These are phyloP conservation scores for Apotomis betuletana DNA, from an alignment of 2,888 invertebrate species.

Conservation along the genomic window DNA sequence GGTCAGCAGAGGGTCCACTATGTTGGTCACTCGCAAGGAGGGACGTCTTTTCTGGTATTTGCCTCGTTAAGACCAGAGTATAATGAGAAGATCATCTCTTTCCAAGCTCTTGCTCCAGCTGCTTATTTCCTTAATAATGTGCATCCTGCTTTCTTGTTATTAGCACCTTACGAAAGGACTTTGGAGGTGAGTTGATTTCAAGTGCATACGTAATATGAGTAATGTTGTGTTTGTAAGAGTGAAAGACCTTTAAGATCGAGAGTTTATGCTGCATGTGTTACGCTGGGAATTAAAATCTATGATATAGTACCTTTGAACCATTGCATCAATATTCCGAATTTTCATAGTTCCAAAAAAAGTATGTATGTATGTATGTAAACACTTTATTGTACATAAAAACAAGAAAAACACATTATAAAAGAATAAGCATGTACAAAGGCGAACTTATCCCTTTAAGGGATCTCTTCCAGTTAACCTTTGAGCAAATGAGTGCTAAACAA, in stretches of 20 bases:
- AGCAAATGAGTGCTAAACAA: too few species aligned
- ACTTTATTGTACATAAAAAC: too few species aligned
- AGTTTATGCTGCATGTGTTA: too few species aligned
- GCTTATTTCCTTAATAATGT: conserved; percentile 20
- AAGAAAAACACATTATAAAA: too few species aligned
- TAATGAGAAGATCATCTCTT: conserved; percentile 42
- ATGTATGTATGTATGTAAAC: too few species aligned
- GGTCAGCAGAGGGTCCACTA: conserved; percentile 78
- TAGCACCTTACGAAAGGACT: conserved; percentile 22
- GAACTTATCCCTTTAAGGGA: too few species aligned
- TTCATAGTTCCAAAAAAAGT: too few species aligned
- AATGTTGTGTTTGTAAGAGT: neutral
- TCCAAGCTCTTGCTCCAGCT: conserved; percentile 34
- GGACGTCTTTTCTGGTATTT: conserved; percentile 50
- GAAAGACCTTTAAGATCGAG: neutral
- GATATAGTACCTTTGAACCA: too few species aligned
- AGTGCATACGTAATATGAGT: neutral
- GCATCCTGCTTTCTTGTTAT: neutral
- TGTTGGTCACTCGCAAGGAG: conserved; percentile 85
- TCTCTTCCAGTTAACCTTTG: too few species aligned
- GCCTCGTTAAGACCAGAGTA: conserved; percentile 41
- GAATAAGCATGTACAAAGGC: too few species aligned
- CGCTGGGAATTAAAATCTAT: too few species aligned
- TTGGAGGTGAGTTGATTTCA: conserved; percentile 10
- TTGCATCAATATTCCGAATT: too few species aligned